A percentile compares a stretch with the other conserved stretches of the same genome.
These are phyloP conservation scores for Panurus biarmicus DNA, from an alignment of 2,113 vertebrate species.

Conservation along the genomic window DNA sequence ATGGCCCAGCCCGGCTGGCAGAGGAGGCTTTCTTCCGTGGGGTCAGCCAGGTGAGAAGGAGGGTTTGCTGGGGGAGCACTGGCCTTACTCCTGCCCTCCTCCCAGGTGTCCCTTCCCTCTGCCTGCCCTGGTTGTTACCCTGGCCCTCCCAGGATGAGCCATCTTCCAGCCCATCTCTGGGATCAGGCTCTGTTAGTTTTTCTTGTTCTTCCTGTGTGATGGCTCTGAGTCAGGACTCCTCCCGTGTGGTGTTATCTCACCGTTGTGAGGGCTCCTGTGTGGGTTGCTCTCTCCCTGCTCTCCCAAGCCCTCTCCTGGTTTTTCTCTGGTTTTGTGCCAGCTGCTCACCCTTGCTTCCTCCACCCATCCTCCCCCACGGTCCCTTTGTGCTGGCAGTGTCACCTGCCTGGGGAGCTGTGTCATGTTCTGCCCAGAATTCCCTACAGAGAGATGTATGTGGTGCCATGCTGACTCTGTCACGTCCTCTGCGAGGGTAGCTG, in stretches of 20 bases:
- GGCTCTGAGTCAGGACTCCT: conserved; percentile 18
- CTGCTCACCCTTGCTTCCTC: rapidly evolving
- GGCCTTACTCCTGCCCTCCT: background rate
- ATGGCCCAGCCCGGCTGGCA: conserved; percentile 91
- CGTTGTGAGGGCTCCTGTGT: background rate
- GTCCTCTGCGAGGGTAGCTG: rapidly evolving
- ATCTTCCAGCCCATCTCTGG: background rate
- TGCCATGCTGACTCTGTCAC: background rate
- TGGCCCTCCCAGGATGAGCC: background rate
- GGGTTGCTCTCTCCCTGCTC: background rate
- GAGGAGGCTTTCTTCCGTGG: conserved; percentile 92
- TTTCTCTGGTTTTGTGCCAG: background rate
- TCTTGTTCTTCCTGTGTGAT: background rate
- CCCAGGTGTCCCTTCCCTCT: background rate
- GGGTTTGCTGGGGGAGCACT: rapidly evolving
- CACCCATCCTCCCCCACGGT: rapidly evolving
- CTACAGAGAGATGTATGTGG: rapidly evolving
- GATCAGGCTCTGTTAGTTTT: conserved; percentile 26
- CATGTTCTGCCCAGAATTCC: background rate
- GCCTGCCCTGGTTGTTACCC: background rate
- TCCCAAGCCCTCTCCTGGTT: background rate
- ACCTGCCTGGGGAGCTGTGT: background rate
- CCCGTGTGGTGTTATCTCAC: background rate
- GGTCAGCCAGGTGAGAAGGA: conserved; percentile 84
- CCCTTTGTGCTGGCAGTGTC: background rate